Evolutionary conservation across 2,888 invertebrate genomes (phyloP).

Genomic region (Therioaphis trifolii): DNA sequence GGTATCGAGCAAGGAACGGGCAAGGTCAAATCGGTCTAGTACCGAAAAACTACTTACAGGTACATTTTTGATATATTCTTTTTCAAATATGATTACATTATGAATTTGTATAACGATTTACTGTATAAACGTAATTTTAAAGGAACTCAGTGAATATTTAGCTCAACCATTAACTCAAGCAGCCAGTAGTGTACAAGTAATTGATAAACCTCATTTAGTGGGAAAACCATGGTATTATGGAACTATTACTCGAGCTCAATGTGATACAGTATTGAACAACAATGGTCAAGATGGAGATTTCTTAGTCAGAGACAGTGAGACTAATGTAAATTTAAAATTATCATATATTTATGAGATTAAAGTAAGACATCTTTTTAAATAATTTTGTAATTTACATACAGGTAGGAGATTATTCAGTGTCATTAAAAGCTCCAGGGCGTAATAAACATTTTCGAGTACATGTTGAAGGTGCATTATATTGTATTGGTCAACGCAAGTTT

Average conservation of each 20-base stretch:
- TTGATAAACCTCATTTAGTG: slow-evolving; percentile 77
- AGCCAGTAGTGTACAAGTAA: slow-evolving; percentile 67
- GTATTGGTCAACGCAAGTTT: slow-evolving; percentile 98
- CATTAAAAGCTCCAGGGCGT: slow-evolving; percentile 94
- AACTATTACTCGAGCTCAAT: slow-evolving; percentile 92
- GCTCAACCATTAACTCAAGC: slow-evolving; percentile 76
- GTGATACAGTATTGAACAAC: slow-evolving; percentile 94
- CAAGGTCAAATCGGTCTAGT: slow-evolving; percentile 94
- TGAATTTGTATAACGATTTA: background rate
- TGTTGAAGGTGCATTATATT: slow-evolving; percentile 90
- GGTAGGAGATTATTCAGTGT: slow-evolving; percentile 98
- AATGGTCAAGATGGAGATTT: slow-evolving; percentile 98
- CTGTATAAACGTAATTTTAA: background rate
- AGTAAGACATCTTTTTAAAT: background rate
- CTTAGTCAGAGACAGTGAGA: slow-evolving; percentile 98
- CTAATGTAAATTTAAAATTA: slow-evolving; percentile 78
- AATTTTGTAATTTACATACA: slow-evolving; percentile 70
- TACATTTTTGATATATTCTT: slow-evolving; percentile 58
- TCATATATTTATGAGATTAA: background rate
- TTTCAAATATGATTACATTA: slow-evolving; percentile 27
- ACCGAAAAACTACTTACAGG: slow-evolving; percentile 90
- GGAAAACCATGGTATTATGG: slow-evolving; percentile 98
- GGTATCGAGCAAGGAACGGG: slow-evolving; percentile 95
- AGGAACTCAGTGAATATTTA: slow-evolving; percentile 90
- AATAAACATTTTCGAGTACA: slow-evolving; percentile 99